Percentiles rank a stretch among this genome's conserved stretches.
phyloP scores from a whole-genome alignment of 2,113 vertebrate genomes.

The Mixornis gularis region DNA sequence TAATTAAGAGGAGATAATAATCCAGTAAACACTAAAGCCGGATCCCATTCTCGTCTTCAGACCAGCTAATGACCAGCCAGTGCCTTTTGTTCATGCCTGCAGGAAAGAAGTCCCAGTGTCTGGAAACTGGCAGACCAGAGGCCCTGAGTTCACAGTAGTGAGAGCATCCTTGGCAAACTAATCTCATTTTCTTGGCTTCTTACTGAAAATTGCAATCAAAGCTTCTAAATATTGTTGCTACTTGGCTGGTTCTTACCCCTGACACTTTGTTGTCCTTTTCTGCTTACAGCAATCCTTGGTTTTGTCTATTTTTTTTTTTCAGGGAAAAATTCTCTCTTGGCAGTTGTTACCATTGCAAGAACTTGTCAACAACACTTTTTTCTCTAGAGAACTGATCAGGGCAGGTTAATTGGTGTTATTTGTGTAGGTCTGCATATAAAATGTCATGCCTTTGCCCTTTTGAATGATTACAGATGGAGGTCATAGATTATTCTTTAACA shows the following conservation, averaged over 20 bases:
- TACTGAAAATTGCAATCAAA: neutral
- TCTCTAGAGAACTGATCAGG: neutral
- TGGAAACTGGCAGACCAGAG: neutral
- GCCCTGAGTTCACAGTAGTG: neutral
- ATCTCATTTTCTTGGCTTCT: neutral
- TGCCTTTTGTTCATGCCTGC: neutral
- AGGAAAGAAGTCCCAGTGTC: neutral
- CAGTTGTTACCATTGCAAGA: neutral
- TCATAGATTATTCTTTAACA: neutral
- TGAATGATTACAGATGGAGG: neutral
- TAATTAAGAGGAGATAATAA: conserved; percentile 20
- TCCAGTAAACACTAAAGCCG: neutral
- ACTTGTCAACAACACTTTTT: neutral
- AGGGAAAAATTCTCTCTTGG: neutral
- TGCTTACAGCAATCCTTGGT: neutral
- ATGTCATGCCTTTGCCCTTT: neutral
- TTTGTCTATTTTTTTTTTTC: neutral
- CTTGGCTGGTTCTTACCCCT: neutral
- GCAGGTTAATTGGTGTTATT: neutral
- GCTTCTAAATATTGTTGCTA: neutral
- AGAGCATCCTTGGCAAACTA: neutral
- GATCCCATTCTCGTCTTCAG: neutral
- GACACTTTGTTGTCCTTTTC: neutral
- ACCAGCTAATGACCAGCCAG: neutral
- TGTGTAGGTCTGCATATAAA: neutral